Evolutionary conservation across 2,888 invertebrate genomes (phyloP).

Genomic region (Acheta domesticus): DNA sequence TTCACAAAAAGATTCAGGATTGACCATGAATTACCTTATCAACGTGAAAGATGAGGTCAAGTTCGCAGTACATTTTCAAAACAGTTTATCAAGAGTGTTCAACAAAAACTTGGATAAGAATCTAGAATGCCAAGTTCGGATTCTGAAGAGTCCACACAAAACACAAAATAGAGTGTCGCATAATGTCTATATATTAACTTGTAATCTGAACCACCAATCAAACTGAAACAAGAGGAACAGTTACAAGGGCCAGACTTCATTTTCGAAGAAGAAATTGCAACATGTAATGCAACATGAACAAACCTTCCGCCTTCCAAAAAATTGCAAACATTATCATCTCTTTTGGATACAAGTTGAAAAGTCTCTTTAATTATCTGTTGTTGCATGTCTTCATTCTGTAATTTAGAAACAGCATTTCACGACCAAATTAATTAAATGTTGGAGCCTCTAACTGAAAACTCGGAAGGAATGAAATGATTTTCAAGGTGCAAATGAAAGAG

Average conservation of each 20-base stretch:
- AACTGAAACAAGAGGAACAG: conserved; percentile 53
- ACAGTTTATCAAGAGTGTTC: conserved; percentile 98
- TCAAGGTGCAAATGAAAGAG: too few species aligned
- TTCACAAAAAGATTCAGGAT: not conserved
- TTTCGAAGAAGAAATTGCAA: not conserved
- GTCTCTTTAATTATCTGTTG: conserved; percentile 99
- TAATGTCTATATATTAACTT: conserved; percentile 97
- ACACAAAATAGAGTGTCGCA: conserved; percentile 97
- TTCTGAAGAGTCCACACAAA: conserved; percentile 98
- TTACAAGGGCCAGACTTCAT: not conserved
- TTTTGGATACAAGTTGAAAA: conserved; percentile 95
- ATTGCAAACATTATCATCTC: conserved; percentile 99
- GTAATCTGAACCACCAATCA: conserved; percentile 98
- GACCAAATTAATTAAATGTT: too few species aligned
- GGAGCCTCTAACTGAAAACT: too few species aligned
- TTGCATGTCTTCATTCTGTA: conserved; percentile 94
- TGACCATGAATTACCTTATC: conserved; percentile 65
- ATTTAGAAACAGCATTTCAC: conserved; percentile 39
- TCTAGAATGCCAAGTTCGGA: conserved; percentile 97
- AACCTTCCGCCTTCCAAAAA: conserved; percentile 98
- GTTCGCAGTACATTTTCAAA: conserved; percentile 99
- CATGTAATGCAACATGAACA: conserved; percentile 33
- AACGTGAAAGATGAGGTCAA: conserved; percentile 97
- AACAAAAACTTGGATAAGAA: conserved; percentile 95
- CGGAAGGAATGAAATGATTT: too few species aligned